A percentile compares a stretch with the other conserved stretches of the same genome.
Conservation (phyloP, 2,888 invertebrate species). For the Leptopilina myrica region DNA sequence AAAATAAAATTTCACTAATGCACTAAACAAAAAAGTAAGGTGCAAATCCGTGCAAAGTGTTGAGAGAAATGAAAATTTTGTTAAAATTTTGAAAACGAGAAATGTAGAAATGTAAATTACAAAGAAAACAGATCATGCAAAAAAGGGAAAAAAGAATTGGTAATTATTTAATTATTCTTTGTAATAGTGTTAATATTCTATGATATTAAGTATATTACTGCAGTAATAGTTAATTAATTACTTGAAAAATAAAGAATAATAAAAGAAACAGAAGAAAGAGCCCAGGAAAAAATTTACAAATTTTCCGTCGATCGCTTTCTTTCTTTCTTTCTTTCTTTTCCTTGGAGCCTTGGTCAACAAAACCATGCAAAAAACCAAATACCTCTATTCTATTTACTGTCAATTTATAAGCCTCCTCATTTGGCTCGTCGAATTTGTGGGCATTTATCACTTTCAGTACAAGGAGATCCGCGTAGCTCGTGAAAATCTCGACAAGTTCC, state of each 20-base stretch:
- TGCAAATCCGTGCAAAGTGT: constrained; percentile 21
- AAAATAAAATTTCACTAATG: no score
- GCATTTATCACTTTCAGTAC: constrained; percentile 92
- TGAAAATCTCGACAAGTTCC: constrained; percentile 87
- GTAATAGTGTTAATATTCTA: no score
- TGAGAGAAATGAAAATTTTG: not conserved
- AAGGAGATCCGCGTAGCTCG: constrained; percentile 93
- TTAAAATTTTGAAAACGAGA: not conserved
- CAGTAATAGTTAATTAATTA: no score
- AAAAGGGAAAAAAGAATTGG: no score
- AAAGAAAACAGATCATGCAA: not conserved
- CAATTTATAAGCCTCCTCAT: constrained; percentile 60
- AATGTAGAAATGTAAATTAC: not conserved
- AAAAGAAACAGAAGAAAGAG: no score
- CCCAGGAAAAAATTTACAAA: no score
- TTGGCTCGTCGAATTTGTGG: constrained; percentile 80
- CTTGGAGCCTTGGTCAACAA: constrained; percentile 10
- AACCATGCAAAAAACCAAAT: constrained; percentile 54
- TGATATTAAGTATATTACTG: no score
- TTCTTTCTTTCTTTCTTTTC: constrained; percentile 8
- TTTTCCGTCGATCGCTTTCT: no score
- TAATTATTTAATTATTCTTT: no score
- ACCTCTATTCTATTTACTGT: constrained; percentile 77
- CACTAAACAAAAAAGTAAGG: no score
- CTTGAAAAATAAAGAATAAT: no score